Evolutionary conservation across 2,797 vertebrate genomes (phyloP), one percentile per base, ranked within the genome.

Genomic region (Anguilla anguilla): DNA sequence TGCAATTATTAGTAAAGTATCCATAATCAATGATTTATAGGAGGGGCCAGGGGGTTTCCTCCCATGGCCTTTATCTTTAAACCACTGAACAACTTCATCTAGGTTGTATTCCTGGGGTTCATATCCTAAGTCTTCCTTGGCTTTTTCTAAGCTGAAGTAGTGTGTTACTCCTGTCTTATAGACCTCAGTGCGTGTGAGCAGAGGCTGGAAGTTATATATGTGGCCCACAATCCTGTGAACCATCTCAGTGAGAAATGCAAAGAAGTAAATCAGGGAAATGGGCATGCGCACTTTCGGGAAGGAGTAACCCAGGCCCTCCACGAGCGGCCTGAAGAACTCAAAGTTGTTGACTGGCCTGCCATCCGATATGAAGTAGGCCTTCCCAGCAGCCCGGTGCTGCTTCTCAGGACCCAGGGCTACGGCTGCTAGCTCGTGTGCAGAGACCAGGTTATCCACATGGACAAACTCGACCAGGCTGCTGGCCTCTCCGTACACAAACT

Each of bases 321-420:
- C 97, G 0, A 99, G 92, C 0, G 98, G 98, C 85, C 96, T 94
- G 92, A 99, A 97, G 93, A 99, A 99, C 85, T 99, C 98, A 85
- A 99, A 99, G 92, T 98, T 99, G 93, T 99, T 99, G 85, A 99
- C 93, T 0, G 98, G 98, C n/a, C 88, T 94, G 72, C 97, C 97
- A 0, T 99, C 98, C 0, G 99, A 99, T 91, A 99, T 97, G 64
- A 99, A 99, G 94, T 99, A 99, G 86, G 98, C 95, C 93, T 99
- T 97, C 11, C 99, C 98, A 0, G 97, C 96, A 1, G 98, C 97
- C 31, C 94, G 2, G 85, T 97, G 94, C 86, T 92, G 92, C 87
- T 89, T 96, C 88, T 91, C 89, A 0, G 93, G 91, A 15, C 93
- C 95, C 84, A 99, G 95, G 4, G 97, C 97, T 84, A 96, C 93